Conservation (phyloP, 2,888 invertebrate species). For the Tachystola acroxantha region DNA sequence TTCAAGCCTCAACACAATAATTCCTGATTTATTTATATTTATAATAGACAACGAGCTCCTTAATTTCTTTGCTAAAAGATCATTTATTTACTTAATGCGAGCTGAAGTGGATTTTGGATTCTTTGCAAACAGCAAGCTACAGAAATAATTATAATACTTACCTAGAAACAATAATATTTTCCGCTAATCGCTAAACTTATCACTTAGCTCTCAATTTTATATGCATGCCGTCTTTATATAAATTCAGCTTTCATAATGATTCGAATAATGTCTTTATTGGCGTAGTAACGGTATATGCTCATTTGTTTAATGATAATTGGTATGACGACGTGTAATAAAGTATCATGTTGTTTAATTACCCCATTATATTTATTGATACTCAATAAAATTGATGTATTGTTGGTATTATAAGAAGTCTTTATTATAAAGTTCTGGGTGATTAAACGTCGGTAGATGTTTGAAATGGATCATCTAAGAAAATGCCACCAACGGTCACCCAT, state of each 20-base stretch:
- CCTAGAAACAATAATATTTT: too few species aligned
- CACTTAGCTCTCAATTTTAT: slow-evolving; percentile 4
- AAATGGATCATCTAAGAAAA: too few species aligned
- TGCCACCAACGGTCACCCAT: too few species aligned
- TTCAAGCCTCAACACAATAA: too few species aligned
- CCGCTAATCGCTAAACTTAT: background rate
- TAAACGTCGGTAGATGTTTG: background rate
- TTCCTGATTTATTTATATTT: too few species aligned
- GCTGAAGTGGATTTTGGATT: too few species aligned
- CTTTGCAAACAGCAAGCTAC: too few species aligned
- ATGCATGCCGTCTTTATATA: background rate
- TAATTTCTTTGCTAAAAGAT: too few species aligned
- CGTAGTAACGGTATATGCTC: slow-evolving; percentile 21
- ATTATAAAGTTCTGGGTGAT: background rate
- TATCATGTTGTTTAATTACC: slow-evolving; percentile 4
- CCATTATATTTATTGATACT: background rate
- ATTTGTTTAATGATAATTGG: slow-evolving; percentile 26
- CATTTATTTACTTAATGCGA: too few species aligned
- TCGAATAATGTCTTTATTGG: slow-evolving; percentile 30
- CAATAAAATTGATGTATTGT: background rate
- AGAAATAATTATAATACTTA: too few species aligned
- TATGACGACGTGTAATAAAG: background rate
- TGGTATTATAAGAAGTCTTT: background rate
- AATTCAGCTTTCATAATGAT: slow-evolving; percentile 25
- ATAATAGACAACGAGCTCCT: too few species aligned